Evolutionary conservation across 2,888 invertebrate species (phyloP).

Genomic region (Apamea crenata): DNA sequence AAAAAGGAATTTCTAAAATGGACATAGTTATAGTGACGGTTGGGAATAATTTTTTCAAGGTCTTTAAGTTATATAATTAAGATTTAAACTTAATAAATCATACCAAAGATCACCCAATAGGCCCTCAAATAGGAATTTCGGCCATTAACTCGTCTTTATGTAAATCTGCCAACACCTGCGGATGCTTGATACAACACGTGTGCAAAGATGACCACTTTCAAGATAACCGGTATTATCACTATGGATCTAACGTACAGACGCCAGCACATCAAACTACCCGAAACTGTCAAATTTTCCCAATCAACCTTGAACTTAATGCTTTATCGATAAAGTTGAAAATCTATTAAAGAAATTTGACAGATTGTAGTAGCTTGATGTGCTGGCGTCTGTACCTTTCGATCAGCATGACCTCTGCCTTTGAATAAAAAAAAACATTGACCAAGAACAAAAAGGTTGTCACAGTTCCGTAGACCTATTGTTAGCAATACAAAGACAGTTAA

Average conservation of each 20-base stretch:
- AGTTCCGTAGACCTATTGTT: neutral
- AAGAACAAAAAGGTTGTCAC: neutral
- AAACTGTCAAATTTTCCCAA: too few species aligned
- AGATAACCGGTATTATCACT: conserved; percentile 45
- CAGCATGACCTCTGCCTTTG: neutral
- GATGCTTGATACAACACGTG: conserved; percentile 29
- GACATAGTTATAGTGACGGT: neutral
- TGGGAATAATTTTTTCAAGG: conserved; percentile 14
- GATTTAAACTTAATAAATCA: neutral
- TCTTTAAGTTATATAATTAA: conserved; percentile 4
- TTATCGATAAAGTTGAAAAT: too few species aligned
- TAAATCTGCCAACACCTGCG: conserved; percentile 21
- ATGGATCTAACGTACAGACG: neutral
- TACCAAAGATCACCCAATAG: conserved; percentile 24
- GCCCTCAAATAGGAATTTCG: conserved; percentile 54
- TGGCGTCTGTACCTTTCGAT: neutral
- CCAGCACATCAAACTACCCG: too few species aligned
- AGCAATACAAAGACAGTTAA: neutral
- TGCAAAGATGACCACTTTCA: conserved; percentile 20
- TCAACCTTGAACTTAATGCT: too few species aligned
- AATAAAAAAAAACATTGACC: neutral
- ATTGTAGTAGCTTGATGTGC: too few species aligned
- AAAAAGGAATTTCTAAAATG: neutral
- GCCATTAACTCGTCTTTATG: conserved; percentile 32
- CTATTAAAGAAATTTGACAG: too few species aligned